phyloP scores from a whole-genome alignment of 2,797 vertebrate species.

The Pipistrellus pygmaeus region DNA sequence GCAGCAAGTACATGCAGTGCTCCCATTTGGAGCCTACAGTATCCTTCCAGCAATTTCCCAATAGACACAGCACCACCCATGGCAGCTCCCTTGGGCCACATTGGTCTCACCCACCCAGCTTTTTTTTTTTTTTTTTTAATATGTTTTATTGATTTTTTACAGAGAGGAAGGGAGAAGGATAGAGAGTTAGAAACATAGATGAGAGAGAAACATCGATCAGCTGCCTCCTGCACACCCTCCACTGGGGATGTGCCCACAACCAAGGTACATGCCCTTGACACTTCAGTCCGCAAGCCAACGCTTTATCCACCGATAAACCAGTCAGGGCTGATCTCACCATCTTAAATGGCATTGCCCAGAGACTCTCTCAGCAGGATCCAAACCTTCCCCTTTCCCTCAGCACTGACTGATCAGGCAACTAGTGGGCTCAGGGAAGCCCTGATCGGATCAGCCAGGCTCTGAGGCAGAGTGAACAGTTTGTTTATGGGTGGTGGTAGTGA shows the following conservation, averaged over 20 bases:
- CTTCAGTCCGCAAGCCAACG: no score
- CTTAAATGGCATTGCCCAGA: slow-evolving; percentile 85
- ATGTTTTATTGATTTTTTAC: no score
- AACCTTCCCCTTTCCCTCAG: slow-evolving; percentile 84
- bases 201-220: no score
- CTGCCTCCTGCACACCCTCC: no score
- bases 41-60: neutral
- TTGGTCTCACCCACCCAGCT: slow-evolving; percentile 85
- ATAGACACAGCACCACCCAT: slow-evolving; percentile 82
- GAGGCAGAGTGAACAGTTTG: slow-evolving; percentile 88
- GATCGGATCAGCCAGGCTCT: slow-evolving; percentile 87
- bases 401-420: slow-evolving; percentile 88
- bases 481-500: slow-evolving; percentile 92
- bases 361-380: slow-evolving; percentile 86
- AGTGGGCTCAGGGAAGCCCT: slow-evolving; percentile 89
- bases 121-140: no score
- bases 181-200: no score
- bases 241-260: no score
- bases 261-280: no score
- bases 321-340: slow-evolving; percentile 44
- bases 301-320: no score
- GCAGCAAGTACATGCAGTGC: neutral
- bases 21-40: neutral
- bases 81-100: slow-evolving; percentile 58
- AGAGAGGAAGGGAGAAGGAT: no score